Base-by-base conservation (phyloP, 1,140 invertebrate species). In the Cyphomyrmex costatus region DNA sequence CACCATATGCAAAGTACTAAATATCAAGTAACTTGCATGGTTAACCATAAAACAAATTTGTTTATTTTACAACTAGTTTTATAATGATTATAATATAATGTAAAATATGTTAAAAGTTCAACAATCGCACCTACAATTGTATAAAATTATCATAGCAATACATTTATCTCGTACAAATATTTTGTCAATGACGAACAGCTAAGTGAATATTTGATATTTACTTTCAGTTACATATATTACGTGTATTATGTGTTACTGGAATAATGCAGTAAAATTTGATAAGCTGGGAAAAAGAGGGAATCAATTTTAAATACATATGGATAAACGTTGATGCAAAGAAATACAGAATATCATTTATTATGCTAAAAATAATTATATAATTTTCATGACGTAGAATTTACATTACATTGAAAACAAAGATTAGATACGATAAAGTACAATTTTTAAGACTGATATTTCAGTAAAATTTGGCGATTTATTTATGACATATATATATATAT, bases 121-220 rank as follows among this genome's bases (percentile, higher is more conserved):
- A 73, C 12, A 51, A 56, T 5, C 6, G 30, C 3, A 58, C 5
- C 7, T 21, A 33, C 36, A 42, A 42, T 42, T 42, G 10, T 21
- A 24, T 2, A 24, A 56, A 71, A 19, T 82, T 5, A 51, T 42
- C 24, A 33, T 14, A 10, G 21, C 33, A 27, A 73, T 4, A 60
- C 7, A 49, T 14, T 19, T 42, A 2, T 53, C 10, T 73, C 51
- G 16, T 5, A 24, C 5, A 80, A 63, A 79, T 70, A 63, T 60
- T 82, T 58, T 83, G 19, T 60, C 27, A 74, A 46, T 14, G 46
- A 60, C 27, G 0, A 74, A 42, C 36, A 60, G 65, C 65, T 71
- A 36, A 83, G 14, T 24, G 36, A 27, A 82, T 82, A 82, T 82
- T 73, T 82, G 46, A 49, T 12, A 19, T 36, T 16, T 33, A 19